Evolutionary conservation across 2,888 invertebrate species (phyloP), one percentile per base, ranked within the genome.

Genomic region (Archips crataeganus): DNA sequence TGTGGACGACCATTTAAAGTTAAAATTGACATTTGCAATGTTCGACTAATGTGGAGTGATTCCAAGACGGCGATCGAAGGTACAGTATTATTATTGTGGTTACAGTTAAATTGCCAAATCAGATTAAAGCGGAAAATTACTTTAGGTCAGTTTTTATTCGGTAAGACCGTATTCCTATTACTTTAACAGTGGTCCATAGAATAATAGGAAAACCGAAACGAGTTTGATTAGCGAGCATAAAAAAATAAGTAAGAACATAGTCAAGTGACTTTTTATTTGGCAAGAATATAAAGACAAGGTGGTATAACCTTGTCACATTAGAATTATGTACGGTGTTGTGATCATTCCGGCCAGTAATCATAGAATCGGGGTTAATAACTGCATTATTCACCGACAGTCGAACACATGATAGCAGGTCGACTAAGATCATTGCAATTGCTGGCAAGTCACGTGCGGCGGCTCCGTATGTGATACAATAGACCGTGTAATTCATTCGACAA

Each of bases 361-460:
- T 45, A 63, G 42, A 45, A 45, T 63, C 62, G 62, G 62, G 72
- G 54, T 67, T 72, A 72, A 62, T 72, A 62, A 57, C 36, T 68
- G 72, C 62, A 72, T 68, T 36, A 68, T 72, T 72, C 54, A 63
- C 65, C 59, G 32, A 59, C 63, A 64, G 59, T 73, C 51, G 51
- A 59, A 59, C 64, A 69, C 68, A 60, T 61, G 64, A 65, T 72
- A 62, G 70, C 60, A 65, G 74, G 74, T 74, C 65, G 64, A 49
- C 68, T 59, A 61, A 42, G 70, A 70, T 65, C 74, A 61, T n/a
- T 61, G 74, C 65, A 61, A 65, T 51, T 42, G 49, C 39, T 64
- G 62, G 61, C 47, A 57, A 68, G 69, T 74, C 74, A 74, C 74
- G 74, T 74, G 74, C 74, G 74, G 63, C 70, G 74, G 74, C 65